Conservation (phyloP, 2,797 vertebrate genomes). For the Eulemur albifrons region DNA sequence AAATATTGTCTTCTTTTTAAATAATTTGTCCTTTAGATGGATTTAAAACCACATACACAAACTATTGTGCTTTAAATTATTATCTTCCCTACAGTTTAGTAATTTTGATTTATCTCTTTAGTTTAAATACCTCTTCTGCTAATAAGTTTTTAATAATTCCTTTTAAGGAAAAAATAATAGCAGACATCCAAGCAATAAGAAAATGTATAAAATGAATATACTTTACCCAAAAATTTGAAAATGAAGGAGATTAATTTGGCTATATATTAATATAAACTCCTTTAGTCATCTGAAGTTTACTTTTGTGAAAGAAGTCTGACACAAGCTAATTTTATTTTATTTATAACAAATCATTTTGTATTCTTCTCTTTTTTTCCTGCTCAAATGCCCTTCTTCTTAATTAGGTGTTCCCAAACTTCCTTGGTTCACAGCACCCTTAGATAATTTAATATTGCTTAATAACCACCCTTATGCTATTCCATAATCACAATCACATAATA, state of each 20-base stretch:
- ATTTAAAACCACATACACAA: neutral
- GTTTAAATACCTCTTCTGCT: neutral
- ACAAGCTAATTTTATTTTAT: neutral
- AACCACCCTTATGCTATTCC: neutral
- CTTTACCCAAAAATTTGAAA: neutral
- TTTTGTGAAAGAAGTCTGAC: neutral
- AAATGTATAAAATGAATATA: neutral
- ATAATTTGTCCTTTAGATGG: neutral
- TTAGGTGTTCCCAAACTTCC: neutral
- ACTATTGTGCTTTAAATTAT: neutral
- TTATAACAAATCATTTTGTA: neutral
- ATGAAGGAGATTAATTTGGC: neutral
- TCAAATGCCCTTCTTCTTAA: neutral
- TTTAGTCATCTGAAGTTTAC: neutral
- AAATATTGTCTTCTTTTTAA: neutral
- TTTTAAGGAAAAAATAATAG: neutral
- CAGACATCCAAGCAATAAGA: neutral
- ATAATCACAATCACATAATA: neutral
- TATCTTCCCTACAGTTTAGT: neutral
- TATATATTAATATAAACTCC: neutral
- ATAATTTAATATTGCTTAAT: neutral
- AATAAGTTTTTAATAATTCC: neutral
- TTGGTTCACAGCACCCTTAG: neutral
- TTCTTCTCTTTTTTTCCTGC: neutral
- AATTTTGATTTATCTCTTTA: neutral